Percentiles rank a stretch among this genome's conserved stretches.
These are phyloP conservation scores for Diabrotica virgifera DNA, from an alignment of 1,140 invertebrate species.

Conservation along the genomic window DNA sequence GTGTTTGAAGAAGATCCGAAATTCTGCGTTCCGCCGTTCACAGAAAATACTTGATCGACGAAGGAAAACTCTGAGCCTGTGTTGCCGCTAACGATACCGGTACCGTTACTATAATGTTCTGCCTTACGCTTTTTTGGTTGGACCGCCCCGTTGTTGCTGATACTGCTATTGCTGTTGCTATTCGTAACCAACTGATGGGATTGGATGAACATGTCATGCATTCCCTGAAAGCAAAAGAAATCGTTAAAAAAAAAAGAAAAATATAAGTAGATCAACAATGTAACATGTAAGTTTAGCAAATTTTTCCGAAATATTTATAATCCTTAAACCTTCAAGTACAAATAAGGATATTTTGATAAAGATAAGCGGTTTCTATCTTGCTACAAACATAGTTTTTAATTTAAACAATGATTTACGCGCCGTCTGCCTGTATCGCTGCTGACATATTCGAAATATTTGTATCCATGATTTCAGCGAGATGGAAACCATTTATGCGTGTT, in stretches of 20 bases:
- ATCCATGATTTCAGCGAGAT: no score
- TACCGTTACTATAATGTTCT: constrained; percentile 18
- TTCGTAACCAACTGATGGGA: constrained; percentile 60
- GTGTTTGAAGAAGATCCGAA: constrained; percentile 6
- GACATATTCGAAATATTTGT: no score
- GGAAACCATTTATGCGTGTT: no score
- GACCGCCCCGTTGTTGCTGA: constrained; percentile 35
- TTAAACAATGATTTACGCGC: no score
- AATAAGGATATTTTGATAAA: no score
- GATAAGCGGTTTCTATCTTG: no score
- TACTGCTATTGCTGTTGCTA: constrained; percentile 54
- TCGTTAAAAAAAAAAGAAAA: no score
- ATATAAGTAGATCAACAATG: neutral
- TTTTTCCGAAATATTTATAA: no score
- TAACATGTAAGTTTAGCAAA: neutral
- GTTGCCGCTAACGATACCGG: constrained; percentile 33
- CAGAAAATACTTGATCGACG: constrained; percentile 28
- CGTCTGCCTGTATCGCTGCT: no score
- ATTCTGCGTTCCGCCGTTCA: constrained; percentile 23
- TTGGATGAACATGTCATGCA: constrained; percentile 73
- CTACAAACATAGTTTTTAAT: no score
- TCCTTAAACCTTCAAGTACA: no score
- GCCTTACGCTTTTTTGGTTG: constrained; percentile 27
- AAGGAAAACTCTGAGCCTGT: constrained; percentile 34
- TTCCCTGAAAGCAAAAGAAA: constrained; percentile 53